Evolutionary conservation across 2,797 vertebrate genomes (phyloP), one percentile per base, ranked within the genome.

Genomic region (Lindbergichthys nudifrons): DNA sequence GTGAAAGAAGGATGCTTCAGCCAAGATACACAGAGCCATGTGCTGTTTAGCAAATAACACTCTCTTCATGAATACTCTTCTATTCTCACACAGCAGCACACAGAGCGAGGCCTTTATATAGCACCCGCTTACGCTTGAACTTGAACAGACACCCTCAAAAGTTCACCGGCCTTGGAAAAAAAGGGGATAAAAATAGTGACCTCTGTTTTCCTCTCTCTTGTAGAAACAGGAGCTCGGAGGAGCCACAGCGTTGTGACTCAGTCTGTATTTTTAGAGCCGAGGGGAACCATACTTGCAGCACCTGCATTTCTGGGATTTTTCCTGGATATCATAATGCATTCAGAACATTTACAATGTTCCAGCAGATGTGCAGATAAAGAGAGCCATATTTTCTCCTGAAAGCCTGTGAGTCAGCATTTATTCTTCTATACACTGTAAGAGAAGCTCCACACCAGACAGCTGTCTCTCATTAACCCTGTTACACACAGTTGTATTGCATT

Each of bases 21-120:
- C 65, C 70, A 86, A 82, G 84, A 70, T n/a, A 84, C 70, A 87
- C 75, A 45, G 53, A 65, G 68, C 65, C 84, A 72, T 71, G 73
- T 56, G 80, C 46, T 43, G 54, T 78, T 80, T 73, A 70, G 67
- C 81, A 75, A 84, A 86, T 36, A 36, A 36, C 50, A 76, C 54
- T 56, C 66, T 32, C 65, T 83, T 88, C 77, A 87, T 82, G 77
- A 91, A 90, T 82, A 78, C 79, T 68, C 66, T 59, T 84, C 82
- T 88, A 77, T 84, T 88, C 78, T 83, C 83, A 80, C 70, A 82
- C 53, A 80, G 79, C 61, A 80, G 79, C 61, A 47, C 51, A 64
- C 69, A 70, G 72, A 75, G 60, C 10, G 0, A 70, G 46, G 62
- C 61, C 73, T 91, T 90, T 86, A 93, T 94, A 91, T 93, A 94